These are phyloP conservation scores for Mobula hypostoma DNA, from an alignment of 2,113 vertebrate species.

Conservation along the genomic window DNA sequence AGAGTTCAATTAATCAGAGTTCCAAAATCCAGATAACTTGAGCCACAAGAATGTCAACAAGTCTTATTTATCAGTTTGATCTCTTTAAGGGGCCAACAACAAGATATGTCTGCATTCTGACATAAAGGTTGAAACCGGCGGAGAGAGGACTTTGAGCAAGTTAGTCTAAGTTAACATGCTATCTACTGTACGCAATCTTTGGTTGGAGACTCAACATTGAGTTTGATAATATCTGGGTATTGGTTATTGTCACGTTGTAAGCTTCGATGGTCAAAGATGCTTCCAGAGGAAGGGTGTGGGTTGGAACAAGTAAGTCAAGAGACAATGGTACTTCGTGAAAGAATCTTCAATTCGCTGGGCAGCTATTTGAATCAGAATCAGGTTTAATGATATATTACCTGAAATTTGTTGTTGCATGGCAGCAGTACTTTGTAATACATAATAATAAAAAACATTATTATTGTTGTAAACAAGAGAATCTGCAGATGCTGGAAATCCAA, in stretches of 20 bases:
- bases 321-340: background rate
- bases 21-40: background rate
- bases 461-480: too few species aligned
- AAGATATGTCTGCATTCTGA: background rate
- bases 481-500: too few species aligned
- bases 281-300: too few species aligned
- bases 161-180: background rate
- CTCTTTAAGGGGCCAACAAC: background rate
- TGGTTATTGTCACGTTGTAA: background rate
- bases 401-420: too few species aligned
- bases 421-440: too few species aligned
- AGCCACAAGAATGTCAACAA: conserved; percentile 28
- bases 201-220: conserved; percentile 13
- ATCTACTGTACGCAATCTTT: background rate
- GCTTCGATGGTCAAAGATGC: background rate
- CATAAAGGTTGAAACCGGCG: background rate
- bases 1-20: conserved; percentile 22
- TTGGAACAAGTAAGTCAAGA: background rate
- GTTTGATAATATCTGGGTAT: background rate
- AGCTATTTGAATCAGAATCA: background rate
- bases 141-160: background rate
- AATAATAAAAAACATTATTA: too few species aligned
- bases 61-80: background rate
- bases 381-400: too few species aligned
- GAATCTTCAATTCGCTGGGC: background rate